Conservation (phyloP, 2,797 vertebrate species). For the Danio jaintianensis region DNA sequence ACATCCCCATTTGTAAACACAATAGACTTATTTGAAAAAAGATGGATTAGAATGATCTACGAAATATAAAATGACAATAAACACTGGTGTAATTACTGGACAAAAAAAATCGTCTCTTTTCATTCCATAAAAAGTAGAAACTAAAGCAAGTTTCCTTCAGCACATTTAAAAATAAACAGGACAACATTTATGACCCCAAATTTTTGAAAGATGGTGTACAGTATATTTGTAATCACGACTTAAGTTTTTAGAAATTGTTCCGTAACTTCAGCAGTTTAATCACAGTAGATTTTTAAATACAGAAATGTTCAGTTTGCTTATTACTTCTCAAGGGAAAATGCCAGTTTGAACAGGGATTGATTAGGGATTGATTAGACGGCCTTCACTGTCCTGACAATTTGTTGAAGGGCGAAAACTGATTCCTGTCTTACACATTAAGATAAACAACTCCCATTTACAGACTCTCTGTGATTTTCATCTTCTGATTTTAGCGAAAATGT, state of each 20-base stretch:
- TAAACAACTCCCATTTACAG: conserved; percentile 78
- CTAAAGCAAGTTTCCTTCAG: not conserved
- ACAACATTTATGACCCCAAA: not conserved
- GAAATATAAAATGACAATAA: not conserved
- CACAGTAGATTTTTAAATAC: conserved; percentile 75
- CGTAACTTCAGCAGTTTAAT: conserved; percentile 68
- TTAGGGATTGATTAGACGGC: conserved; percentile 79
- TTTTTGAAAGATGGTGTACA: not conserved
- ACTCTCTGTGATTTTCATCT: conserved; percentile 72
- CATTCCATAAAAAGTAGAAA: too few species aligned
- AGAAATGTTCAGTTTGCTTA: conserved; percentile 63
- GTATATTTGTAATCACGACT: not conserved
- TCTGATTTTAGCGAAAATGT: conserved; percentile 56
- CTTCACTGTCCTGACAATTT: conserved; percentile 71
- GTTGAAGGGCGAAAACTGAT: conserved; percentile 76
- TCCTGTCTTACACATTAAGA: conserved; percentile 69
- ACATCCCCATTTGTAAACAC: too few species aligned
- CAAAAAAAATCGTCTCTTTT: not conserved
- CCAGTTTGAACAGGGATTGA: conserved; percentile 66
- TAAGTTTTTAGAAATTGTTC: conserved; percentile 67
- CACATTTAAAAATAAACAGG: not conserved
- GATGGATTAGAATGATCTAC: not conserved
- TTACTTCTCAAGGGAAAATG: conserved; percentile 58
- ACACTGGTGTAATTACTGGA: not conserved
- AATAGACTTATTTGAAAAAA: too few species aligned